Percentiles rank a stretch among this genome's conserved stretches.
Evolutionary conservation across 2,113 vertebrate genomes (phyloP).

Genomic region (Rhinichthys klamathensis): DNA sequence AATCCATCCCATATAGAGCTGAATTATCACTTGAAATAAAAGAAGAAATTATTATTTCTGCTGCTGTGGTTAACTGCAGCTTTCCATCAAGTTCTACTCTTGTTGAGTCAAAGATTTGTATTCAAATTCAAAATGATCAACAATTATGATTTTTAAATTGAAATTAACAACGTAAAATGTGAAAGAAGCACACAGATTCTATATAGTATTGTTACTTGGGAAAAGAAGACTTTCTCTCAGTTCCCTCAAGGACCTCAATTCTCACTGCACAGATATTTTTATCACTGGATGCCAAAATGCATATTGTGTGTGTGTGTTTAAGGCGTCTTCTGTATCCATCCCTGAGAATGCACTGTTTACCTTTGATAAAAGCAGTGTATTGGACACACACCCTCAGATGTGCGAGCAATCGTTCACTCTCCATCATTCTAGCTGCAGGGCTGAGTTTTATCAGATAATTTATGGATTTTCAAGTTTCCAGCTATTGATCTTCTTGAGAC

Average conservation of each 20-base stretch:
- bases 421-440: background rate
- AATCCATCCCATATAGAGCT: background rate
- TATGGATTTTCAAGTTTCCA: conserved; percentile 28
- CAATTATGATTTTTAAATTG: too few relatives aligned
- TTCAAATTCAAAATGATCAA: too few relatives aligned
- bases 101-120: too few relatives aligned
- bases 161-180: background rate
- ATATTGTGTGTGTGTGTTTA: background rate
- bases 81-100: background rate
- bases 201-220: background rate
- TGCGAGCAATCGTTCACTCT: background rate
- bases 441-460: background rate
- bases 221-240: background rate
- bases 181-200: background rate
- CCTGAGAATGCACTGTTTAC: conserved; percentile 32
- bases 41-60: background rate
- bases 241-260: background rate
- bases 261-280: conserved; percentile 21
- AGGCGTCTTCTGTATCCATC: conserved; percentile 29
- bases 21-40: background rate
- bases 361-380: conserved; percentile 19
- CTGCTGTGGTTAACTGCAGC: background rate
- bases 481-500: conserved; percentile 9
- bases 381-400: background rate
- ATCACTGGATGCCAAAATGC: background rate